Evolutionary conservation across 2,113 vertebrate species (phyloP), one percentile per base, ranked within the genome.

Genomic region (Atrichornis clamosus): DNA sequence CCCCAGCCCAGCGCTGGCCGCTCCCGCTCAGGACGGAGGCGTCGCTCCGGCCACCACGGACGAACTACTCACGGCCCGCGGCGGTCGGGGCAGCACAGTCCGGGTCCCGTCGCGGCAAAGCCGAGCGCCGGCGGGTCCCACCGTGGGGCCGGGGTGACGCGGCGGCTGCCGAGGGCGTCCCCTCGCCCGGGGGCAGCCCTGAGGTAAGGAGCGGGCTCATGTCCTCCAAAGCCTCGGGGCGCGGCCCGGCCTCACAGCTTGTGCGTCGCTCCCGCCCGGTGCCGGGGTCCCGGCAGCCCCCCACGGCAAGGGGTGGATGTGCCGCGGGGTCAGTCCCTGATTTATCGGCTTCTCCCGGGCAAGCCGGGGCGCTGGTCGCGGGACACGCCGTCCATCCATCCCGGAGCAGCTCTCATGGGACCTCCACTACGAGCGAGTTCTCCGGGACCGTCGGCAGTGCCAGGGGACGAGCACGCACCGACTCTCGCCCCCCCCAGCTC

Each of bases 171-270:
- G 12, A 44, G 69, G 83, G 70, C 10, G 4, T 50, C 79, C 87
- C 78, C 87, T 32, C 1, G 4, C 90, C 96, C 64, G 77, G 94
- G 86, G 91, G 87, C 55, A 11, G 87, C 85, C 91, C 91, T 75
- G 91, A 95, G 96, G 94, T 92, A 82, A 79, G 91, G 94, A 95
- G 94, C 91, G 39, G 96, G 96, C 96, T 96, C 91, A 75, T 79
- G 96, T 95, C 96, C 96, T 95, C 92, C 94, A 46, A 77, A 74
- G 81, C 94, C 95, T 89, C 92, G 42, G 83, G 94, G 60, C 26
- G 39, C 84, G 39, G 93, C 86, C 88, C 33, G 15, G 87, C 89
- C 82, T 78, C 95, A 41, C 94, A 67, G 95, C 95, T 87, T 85
- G 82, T 85, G 92, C 90, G 84, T 86, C 10, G n/a, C 90, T 81